These are phyloP conservation scores for Terebella lapidaria DNA, from an alignment of 2,888 invertebrate species.

Conservation along the genomic window DNA sequence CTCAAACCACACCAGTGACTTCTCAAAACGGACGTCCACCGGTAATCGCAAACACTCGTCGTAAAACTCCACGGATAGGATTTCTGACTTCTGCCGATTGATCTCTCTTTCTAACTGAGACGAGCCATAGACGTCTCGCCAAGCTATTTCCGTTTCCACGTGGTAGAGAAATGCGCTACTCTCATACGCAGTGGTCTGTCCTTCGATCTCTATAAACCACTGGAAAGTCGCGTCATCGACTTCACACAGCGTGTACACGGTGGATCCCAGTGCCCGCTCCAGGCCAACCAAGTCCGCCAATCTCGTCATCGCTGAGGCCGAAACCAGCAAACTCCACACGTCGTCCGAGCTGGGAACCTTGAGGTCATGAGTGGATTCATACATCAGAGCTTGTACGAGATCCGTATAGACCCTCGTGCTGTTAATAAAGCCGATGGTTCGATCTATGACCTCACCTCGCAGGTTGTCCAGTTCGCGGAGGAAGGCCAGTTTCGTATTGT, in stretches of 20 bases:
- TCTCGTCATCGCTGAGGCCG: conserved; percentile 3
- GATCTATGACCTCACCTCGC: background rate
- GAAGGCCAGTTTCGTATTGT: background rate
- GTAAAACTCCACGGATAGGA: too few species aligned
- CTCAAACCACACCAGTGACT: background rate
- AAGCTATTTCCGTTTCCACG: background rate
- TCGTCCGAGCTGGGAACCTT: background rate
- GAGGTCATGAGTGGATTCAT: background rate
- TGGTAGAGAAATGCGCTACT: background rate
- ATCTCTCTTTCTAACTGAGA: too few species aligned
- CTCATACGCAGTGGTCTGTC: background rate
- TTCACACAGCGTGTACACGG: conserved; percentile 1
- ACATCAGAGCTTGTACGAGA: background rate
- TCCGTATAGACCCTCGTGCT: background rate
- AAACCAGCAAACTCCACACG: conserved; percentile 5
- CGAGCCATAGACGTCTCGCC: too few species aligned
- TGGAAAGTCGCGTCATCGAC: background rate
- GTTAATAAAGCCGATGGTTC: background rate
- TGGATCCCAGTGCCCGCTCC: conserved; percentile 9
- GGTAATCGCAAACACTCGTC: background rate
- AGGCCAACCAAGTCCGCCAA: conserved; percentile 4
- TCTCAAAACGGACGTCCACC: background rate
- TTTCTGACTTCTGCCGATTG: too few species aligned
- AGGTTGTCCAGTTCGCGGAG: background rate
- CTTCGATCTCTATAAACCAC: background rate